Conservation (phyloP, 2,113 vertebrate genomes). For the Phylloscopus trochilus region DNA sequence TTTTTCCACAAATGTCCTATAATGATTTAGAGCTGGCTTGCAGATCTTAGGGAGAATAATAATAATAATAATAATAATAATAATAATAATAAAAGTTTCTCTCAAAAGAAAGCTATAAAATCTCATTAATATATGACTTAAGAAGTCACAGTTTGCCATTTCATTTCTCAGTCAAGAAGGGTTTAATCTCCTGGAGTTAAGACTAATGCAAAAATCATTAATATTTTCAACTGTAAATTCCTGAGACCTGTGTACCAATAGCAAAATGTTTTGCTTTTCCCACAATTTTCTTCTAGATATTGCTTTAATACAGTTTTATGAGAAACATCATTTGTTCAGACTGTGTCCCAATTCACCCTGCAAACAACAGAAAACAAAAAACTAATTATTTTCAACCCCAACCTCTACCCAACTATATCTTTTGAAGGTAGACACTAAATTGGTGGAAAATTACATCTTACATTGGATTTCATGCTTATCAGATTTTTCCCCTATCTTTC, state of each 20-base stretch:
- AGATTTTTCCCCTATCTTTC: neutral
- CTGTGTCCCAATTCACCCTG: slow-evolving; percentile 16
- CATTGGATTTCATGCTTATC: slow-evolving; percentile 56
- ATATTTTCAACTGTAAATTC: slow-evolving; percentile 23
- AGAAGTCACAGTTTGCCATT: neutral
- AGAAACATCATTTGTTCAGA: slow-evolving; percentile 30
- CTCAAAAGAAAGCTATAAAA: slow-evolving; percentile 2
- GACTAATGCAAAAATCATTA: slow-evolving; percentile 19
- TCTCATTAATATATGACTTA: neutral
- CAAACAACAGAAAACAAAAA: slow-evolving; percentile 37
- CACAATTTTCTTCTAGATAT: slow-evolving; percentile 37
- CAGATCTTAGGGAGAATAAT: neutral
- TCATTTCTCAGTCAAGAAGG: neutral
- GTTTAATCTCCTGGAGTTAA: neutral
- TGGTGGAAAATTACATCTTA: slow-evolving; percentile 57
- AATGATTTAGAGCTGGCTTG: neutral
- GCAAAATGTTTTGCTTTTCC: neutral
- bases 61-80: neutral
- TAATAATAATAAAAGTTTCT: neutral
- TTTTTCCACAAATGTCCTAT: neutral
- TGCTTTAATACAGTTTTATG: slow-evolving; percentile 23
- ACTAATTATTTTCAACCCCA: slow-evolving; percentile 35
- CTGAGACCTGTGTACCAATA: neutral
- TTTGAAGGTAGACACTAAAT: slow-evolving; percentile 15
- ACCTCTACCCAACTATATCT: neutral